phyloP scores from a whole-genome alignment of 2,797 vertebrate genomes.

The Pygocentrus nattereri region DNA sequence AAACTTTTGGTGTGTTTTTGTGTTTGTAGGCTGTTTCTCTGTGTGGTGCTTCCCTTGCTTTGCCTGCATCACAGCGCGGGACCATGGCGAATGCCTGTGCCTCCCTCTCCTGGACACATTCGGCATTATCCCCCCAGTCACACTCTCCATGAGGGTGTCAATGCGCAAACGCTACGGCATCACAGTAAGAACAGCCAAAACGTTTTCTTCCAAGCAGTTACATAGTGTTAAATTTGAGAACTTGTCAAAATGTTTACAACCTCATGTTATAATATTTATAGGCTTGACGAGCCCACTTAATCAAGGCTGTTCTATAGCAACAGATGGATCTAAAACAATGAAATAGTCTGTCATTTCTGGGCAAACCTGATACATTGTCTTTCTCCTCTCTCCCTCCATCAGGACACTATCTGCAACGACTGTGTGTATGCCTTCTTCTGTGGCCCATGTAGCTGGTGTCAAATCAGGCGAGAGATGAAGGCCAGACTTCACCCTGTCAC shows the following conservation, averaged over 20 bases:
- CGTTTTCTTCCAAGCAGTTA: neutral
- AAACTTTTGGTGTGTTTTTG: neutral
- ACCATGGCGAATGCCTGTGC: constrained; percentile 75
- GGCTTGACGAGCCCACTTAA: neutral
- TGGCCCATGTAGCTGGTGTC: constrained; percentile 75
- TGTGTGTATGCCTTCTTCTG: constrained; percentile 70
- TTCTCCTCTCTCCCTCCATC: neutral
- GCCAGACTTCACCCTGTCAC: constrained; percentile 57
- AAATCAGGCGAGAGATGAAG: constrained; percentile 76
- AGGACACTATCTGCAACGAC: constrained; percentile 76
- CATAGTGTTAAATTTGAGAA: neutral
- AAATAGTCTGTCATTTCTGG: neutral
- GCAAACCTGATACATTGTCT: too few relatives aligned
- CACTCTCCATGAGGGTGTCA: constrained; percentile 70
- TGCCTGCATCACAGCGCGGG: constrained; percentile 68
- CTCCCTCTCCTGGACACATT: constrained; percentile 72
- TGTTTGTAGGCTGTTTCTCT: constrained; percentile 71
- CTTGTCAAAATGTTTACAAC: neutral
- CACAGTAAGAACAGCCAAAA: constrained; percentile 57
- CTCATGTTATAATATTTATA: neutral
- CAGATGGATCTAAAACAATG: neutral
- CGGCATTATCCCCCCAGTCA: constrained; percentile 68
- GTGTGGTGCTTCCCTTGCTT: constrained; percentile 76
- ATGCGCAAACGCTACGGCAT: constrained; percentile 69
- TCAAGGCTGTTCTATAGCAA: neutral